A percentile compares a stretch with the other conserved stretches of the same genome.
phyloP scores from a whole-genome alignment of 2,797 vertebrate species.

The Neosilurus hyrtlii region DNA sequence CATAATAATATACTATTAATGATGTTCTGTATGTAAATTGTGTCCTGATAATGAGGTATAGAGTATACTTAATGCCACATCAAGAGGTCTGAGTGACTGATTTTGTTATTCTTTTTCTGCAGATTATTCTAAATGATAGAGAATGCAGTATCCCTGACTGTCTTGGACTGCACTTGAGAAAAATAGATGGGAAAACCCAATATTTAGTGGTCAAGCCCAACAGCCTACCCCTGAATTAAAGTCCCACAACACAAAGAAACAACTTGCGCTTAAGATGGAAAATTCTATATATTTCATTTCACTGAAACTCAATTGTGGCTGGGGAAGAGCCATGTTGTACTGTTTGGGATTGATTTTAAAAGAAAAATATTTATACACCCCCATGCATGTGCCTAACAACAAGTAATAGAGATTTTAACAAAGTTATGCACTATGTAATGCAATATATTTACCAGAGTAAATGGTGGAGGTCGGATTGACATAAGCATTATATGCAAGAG shows the following conservation, averaged over 20 bases:
- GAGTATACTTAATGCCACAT: slow-evolving; percentile 31
- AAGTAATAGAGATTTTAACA: slow-evolving; percentile 21
- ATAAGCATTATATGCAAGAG: slow-evolving; percentile 42
- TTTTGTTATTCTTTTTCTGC: slow-evolving; percentile 32
- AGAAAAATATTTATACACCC: slow-evolving; percentile 12
- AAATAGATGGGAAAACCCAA: slow-evolving; percentile 39
- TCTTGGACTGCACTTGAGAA: slow-evolving; percentile 33
- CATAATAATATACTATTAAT: slow-evolving; percentile 21
- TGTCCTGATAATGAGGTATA: slow-evolving; percentile 27
- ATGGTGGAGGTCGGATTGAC: slow-evolving; percentile 25
- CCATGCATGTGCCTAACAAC: background rate
- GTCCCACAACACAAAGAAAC: slow-evolving; percentile 39
- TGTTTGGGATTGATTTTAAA: slow-evolving; percentile 33
- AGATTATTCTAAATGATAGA: slow-evolving; percentile 42
- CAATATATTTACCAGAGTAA: slow-evolving; percentile 24
- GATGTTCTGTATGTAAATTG: slow-evolving; percentile 2
- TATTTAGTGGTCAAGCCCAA: slow-evolving; percentile 45
- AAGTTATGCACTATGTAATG: slow-evolving; percentile 21
- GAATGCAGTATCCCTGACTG: slow-evolving; percentile 37
- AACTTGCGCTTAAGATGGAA: slow-evolving; percentile 43
- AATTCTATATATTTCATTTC: slow-evolving; percentile 38
- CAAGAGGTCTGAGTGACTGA: slow-evolving; percentile 15
- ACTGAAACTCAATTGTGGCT: slow-evolving; percentile 31
- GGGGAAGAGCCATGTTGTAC: slow-evolving; percentile 27
- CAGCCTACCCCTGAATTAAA: slow-evolving; percentile 44